Conservation (phyloP, 2,797 vertebrate genomes). For the Aeoliscus strigatus region DNA sequence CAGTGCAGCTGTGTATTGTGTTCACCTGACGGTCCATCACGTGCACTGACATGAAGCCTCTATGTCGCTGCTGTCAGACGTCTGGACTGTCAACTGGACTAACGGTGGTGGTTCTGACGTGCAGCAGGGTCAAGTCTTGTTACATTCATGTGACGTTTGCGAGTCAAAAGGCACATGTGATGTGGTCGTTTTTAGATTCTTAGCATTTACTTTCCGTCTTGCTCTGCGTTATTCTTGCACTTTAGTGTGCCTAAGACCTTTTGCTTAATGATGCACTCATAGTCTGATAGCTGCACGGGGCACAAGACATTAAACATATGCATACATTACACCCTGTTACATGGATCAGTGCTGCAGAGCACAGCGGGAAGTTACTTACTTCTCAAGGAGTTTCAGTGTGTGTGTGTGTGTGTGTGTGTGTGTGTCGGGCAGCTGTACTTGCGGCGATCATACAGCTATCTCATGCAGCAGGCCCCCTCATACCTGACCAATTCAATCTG, state of each 20-base stretch:
- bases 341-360: conserved; percentile 57
- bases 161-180: conserved; percentile 31
- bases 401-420: conserved; percentile 14
- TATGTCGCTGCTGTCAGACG: too few relatives aligned
- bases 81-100: too few relatives aligned
- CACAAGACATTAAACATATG: conserved; percentile 43
- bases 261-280: conserved; percentile 60
- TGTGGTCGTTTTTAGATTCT: too few relatives aligned
- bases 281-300: conserved; percentile 41
- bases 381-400: conserved; percentile 20
- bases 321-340: conserved; percentile 55
- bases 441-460: conserved; percentile 56
- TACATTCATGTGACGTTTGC: conserved; percentile 8
- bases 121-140: conserved; percentile 4
- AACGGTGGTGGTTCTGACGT: too few relatives aligned
- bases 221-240: too few relatives aligned
- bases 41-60: too few relatives aligned
- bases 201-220: too few relatives aligned
- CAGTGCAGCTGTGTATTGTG: too few relatives aligned
- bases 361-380: conserved; percentile 50
- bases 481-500: conserved; percentile 67
- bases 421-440: conserved; percentile 12
- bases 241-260: conserved; percentile 23
- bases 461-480: conserved; percentile 57
- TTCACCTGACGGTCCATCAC: too few relatives aligned